Conservation (phyloP, 2,797 vertebrate genomes). For the Melanotaenia nigrans region DNA sequence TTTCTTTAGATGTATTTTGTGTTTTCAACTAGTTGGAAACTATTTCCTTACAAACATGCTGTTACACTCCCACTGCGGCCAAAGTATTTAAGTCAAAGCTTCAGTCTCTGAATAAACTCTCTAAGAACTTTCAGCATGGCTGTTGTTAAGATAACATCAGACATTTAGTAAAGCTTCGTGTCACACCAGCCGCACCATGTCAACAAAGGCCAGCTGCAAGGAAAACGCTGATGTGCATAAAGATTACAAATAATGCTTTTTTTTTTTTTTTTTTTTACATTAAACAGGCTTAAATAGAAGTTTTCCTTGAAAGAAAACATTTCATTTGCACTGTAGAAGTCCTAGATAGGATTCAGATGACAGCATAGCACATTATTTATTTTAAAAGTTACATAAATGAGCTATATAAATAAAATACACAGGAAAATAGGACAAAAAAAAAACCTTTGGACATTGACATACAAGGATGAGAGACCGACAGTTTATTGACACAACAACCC, state of each 20-base stretch:
- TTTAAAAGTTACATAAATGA: conserved; percentile 11
- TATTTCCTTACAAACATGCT: neutral
- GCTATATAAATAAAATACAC: conserved; percentile 3
- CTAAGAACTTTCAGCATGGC: neutral
- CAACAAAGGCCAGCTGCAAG: neutral
- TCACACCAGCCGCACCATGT: neutral
- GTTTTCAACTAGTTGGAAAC: conserved; percentile 6
- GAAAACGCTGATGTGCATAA: neutral
- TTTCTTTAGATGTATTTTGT: conserved; percentile 1
- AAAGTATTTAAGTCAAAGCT: conserved; percentile 1
- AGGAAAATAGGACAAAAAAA: conserved; percentile 6
- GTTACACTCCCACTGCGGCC: neutral
- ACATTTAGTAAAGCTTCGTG: neutral
- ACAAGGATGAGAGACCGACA: conserved; percentile 51
- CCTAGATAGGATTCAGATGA: neutral
- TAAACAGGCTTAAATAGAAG: neutral
- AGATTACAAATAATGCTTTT: neutral
- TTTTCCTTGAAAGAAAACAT: neutral
- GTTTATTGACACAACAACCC: conserved; percentile 66
- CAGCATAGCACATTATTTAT: neutral
- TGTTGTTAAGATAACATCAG: neutral
- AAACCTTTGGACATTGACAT: conserved; percentile 26
- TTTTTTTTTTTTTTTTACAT: accelerated
- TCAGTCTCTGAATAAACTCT: neutral
- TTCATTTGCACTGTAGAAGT: neutral